phyloP scores from a whole-genome alignment of 1,140 invertebrate genomes.

The Hypsibius dujardini region DNA sequence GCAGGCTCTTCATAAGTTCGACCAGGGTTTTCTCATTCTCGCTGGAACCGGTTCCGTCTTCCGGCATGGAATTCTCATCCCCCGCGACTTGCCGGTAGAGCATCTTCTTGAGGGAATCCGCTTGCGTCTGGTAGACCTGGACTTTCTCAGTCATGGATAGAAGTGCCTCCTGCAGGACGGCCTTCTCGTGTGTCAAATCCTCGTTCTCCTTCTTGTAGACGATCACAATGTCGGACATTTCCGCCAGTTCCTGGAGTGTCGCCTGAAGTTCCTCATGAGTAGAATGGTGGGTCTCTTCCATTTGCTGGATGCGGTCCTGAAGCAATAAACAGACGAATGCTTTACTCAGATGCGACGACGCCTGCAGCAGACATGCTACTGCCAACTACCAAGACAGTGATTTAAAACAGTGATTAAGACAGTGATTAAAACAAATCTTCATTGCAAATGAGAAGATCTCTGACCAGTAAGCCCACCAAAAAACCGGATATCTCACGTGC shows the following conservation, averaged over 20 bases:
- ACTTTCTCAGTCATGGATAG: conserved; percentile 31
- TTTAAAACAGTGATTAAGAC: too few species aligned
- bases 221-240: conserved; percentile 60
- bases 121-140: conserved; percentile 32
- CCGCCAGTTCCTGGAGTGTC: conserved; percentile 72
- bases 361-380: too few species aligned
- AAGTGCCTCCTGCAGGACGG: conserved; percentile 60
- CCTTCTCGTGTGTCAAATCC: conserved; percentile 63
- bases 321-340: too few species aligned
- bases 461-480: too few species aligned
- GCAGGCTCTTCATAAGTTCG: conserved; percentile 55
- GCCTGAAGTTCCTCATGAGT: conserved; percentile 90
- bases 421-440: too few species aligned
- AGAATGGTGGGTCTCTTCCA: conserved; percentile 62
- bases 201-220: conserved; percentile 73
- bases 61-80: conserved; percentile 38
- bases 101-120: conserved; percentile 50
- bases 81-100: conserved; percentile 42
- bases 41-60: conserved; percentile 30
- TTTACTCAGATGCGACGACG: too few species aligned
- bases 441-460: too few species aligned
- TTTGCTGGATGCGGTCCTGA: conserved; percentile 74
- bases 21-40: conserved; percentile 62
- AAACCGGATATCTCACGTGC: too few species aligned
- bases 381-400: too few species aligned